Conservation (phyloP, 2,888 invertebrate genomes). For the Ctenicera cuprea region DNA sequence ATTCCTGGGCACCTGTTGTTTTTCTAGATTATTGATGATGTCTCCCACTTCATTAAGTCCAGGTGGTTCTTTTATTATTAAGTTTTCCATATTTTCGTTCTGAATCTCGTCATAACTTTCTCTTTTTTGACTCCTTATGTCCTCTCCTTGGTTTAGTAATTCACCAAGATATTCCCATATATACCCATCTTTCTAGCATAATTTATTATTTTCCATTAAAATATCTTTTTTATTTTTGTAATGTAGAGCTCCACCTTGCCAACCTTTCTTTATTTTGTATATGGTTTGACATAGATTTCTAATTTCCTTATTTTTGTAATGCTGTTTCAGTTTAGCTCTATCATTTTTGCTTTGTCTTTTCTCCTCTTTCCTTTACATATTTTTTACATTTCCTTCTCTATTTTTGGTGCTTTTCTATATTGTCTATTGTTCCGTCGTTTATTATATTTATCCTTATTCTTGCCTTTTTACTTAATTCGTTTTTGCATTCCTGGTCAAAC, state of each 20-base stretch:
- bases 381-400: neutral
- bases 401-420: neutral
- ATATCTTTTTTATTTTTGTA: no score
- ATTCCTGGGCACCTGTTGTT: no score
- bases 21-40: no score
- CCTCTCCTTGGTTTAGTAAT: no score
- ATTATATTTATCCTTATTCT: neutral
- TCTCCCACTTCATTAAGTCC: no score
- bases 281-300: neutral
- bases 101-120: neutral
- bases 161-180: neutral
- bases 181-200: neutral
- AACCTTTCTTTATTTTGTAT: neutral
- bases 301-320: neutral
- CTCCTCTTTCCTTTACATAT: neutral
- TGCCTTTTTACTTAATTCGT: neutral
- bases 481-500: neutral
- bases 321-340: no score
- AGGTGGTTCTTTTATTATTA: neutral
- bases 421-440: neutral
- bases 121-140: neutral
- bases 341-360: neutral
- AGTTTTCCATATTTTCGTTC: neutral
- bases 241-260: neutral
- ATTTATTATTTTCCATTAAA: no score